Evolutionary conservation across 2,888 invertebrate species (phyloP), one percentile per base, ranked within the genome.

Genomic region (Masnerella sp.): DNA sequence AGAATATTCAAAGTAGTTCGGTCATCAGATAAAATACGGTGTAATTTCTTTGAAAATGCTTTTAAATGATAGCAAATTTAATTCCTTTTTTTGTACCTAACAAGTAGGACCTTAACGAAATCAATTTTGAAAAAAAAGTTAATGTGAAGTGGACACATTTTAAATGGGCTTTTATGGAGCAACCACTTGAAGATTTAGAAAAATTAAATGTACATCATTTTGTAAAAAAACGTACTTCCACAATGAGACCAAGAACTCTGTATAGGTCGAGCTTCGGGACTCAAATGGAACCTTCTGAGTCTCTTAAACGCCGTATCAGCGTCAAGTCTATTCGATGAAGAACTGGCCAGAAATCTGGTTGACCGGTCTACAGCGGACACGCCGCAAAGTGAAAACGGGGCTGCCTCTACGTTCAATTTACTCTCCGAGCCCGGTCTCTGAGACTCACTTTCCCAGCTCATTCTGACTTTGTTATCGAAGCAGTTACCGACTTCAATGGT

Each of bases 291-390:
- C 20, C 80, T 80, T 61, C 83, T 81, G 2, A 88, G 72, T 17
- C 83, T 77, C 2, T 82, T 77, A 56, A 88, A 88, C 0, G 83
- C 79, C 11, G 76, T 77, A 7, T 83, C 80, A 1, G 83, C 81
- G 18, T 85, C 83, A 11, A 86, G 59, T 9, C 84, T 68, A 20
- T 83, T 85, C 2, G 65, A 54, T 2, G 79, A 61, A 8, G 69
- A 42, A n/a, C 78, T 78, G 7, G 81, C 79, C n/a, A 90, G 78
- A 71, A 90, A 89, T 34, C 86, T 87, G 0, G 89, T 88, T 59
- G 91, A 90, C 78, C 90, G 90, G 82, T 92, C 92, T 0, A 91
- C 88, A 0, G 90, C 89, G 0, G 90, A 89, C 14, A 91, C 79
- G 7, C 90, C 90, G 79, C 92, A 92, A 0, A 91, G 79, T 0